Evolutionary conservation across 1,140 invertebrate genomes (phyloP).

Genomic region (Meloidogyne exigua): DNA sequence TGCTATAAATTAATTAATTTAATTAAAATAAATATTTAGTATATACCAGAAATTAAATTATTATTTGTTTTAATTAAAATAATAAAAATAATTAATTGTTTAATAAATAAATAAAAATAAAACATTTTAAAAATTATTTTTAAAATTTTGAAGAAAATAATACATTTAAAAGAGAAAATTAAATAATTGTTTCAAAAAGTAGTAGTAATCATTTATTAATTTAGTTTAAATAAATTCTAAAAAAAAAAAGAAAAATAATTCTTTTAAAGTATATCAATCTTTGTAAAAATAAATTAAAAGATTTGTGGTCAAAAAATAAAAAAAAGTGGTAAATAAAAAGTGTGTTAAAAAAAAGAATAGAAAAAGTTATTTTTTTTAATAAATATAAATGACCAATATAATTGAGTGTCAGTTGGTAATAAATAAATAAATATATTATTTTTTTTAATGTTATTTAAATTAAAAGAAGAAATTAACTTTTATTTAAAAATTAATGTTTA

Average conservation of each 20-base stretch:
- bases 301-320: neutral
- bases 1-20: slow-evolving; percentile 18
- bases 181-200: too few relatives aligned
- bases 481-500: too few relatives aligned
- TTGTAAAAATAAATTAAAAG: neutral
- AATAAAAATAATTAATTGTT: neutral
- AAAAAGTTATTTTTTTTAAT: neutral
- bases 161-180: neutral
- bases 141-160: neutral
- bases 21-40: neutral
- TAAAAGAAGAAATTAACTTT: too few relatives aligned
- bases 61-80: neutral
- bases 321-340: neutral
- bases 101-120: neutral
- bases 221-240: too few relatives aligned
- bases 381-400: neutral
- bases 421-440: too few relatives aligned
- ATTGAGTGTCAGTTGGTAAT: neutral
- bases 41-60: neutral
- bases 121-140: neutral
- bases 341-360: neutral
- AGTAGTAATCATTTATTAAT: too few relatives aligned
- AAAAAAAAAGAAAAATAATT: too few relatives aligned
- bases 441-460: too few relatives aligned
- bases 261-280: neutral